Evolutionary conservation across 2,113 vertebrate genomes (phyloP), one percentile per base, ranked within the genome.

Genomic region (Anguilla rostrata): DNA sequence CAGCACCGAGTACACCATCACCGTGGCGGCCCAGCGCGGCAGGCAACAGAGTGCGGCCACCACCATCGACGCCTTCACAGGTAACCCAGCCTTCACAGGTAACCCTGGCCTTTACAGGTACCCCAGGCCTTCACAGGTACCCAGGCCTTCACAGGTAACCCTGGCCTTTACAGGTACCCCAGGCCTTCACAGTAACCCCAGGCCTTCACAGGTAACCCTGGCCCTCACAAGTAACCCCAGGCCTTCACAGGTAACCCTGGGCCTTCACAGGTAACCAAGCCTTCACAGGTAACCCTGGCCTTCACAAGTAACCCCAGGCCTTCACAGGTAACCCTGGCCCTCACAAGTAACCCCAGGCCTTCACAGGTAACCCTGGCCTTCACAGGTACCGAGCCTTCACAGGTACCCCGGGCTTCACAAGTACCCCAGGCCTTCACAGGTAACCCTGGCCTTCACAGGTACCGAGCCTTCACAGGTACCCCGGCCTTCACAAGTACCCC

Each of bases 61-160:
- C 49, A 99, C 97, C 0, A 98, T 99, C 81, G 97, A 99, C 9
- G 98, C 97, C 15, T 99, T 97, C 93, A 99, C 98, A 96, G 98
- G 98, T 99, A 96, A 22, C 57, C 22, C 14, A 15, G 53, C 43
- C 40, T 78, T 15, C 29, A 46, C 12, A 29, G 22, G 20, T 14
- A 3, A 15, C 39, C 9, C 15, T 46, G 20, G 60, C 39, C 18
- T 60, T 83, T 29, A 39, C 53, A 83, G 1, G 34, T 39, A 78
- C 26, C 9, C 15, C 46, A 71, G 20, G 60, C 39, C 18, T 60
- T 83, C 53, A 39, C 53, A 83, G 1, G 34, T 39, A 78, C 26
- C 5, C 11, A 7, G 63, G 5, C 63, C 11, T 66, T 22, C 26
- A 66, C 18, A 96, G 98, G 98, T 99, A 96, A 96, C 26, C 57